Percentiles rank a stretch among this genome's conserved stretches.
Conservation (phyloP, 2,113 vertebrate genomes). For the Leucosticte australis region DNA sequence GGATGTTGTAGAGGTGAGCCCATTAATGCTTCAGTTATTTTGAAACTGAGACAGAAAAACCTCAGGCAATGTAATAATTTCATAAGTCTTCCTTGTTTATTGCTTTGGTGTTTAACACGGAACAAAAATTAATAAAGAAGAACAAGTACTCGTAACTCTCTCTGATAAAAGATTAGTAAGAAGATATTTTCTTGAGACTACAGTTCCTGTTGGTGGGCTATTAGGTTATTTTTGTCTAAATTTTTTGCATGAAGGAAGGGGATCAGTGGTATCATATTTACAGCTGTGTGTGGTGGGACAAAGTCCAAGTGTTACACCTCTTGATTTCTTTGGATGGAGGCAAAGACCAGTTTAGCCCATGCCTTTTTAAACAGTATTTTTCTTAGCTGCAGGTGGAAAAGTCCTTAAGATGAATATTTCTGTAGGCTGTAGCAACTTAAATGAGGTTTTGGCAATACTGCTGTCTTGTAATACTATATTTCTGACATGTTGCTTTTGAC, state of each 20-base stretch:
- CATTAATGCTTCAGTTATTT: background rate
- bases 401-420: background rate
- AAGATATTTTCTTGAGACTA: background rate
- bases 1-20: background rate
- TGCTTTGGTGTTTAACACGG: background rate
- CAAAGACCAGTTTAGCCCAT: background rate
- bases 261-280: background rate
- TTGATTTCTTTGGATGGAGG: background rate
- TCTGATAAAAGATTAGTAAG: background rate
- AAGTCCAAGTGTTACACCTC: background rate
- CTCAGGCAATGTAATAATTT: background rate
- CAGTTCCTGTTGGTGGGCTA: background rate
- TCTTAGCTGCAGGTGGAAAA: background rate
- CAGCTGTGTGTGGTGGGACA: background rate
- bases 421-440: background rate
- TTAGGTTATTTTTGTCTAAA: background rate
- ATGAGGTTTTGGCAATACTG: background rate
- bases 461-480: background rate
- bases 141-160: background rate
- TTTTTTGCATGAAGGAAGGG: background rate
- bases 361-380: background rate
- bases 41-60: background rate
- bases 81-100: accelerated
- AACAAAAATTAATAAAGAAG: background rate
- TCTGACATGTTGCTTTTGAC: background rate